Base-by-base conservation (phyloP, 1,140 invertebrate genomes). In the Asbolus verrucosus region DNA sequence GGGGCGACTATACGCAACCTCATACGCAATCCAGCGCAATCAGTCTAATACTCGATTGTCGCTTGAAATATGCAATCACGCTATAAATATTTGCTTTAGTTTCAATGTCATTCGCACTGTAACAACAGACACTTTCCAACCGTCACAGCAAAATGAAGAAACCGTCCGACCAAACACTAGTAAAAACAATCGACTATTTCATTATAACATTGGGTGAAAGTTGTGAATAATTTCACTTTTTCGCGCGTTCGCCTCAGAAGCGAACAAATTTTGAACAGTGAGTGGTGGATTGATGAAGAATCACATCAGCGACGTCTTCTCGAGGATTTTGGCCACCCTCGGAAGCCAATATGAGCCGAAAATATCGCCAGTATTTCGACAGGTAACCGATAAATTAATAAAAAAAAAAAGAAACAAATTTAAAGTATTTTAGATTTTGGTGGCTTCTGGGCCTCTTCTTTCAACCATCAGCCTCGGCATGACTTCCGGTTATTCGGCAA, bases 401-500 rank as follows among this genome's bases (percentile, higher is more conserved):
- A 8, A 30, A 8, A 30, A 30, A 30, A 8, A 5, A 30, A 30
- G 27, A n/a, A 27, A 27, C 24, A 16, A 33, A 39, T 65, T 39
- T 19, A 8, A 63, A 60, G 65, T 60, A 38, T 11, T 50, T 74
- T 75, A 79, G 77, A 82, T 81, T 39, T 84, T 87, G 11, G 84
- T 85, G 6, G 83, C 86, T 1, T 72, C 82, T 1, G 85, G 84
- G 0, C 83, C 86, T 1, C 82, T 89, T n/a, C 73, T 88, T 1
- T 78, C 84, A 14, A 84, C 85, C 1, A 80, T 87, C 21, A 79
- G 82, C 0, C 79, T 82, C 0, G 88, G 88, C 0, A 84, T 88
- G 76, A 85, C 85, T 0, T 83, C 83, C 1, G 88, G 88, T 0
- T 89, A 87, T 74, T 89, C 87, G 11, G 87, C 87, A 1, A 85